phyloP scores from a whole-genome alignment of 1,140 invertebrate genomes.

The Lordiphosa mommai region DNA sequence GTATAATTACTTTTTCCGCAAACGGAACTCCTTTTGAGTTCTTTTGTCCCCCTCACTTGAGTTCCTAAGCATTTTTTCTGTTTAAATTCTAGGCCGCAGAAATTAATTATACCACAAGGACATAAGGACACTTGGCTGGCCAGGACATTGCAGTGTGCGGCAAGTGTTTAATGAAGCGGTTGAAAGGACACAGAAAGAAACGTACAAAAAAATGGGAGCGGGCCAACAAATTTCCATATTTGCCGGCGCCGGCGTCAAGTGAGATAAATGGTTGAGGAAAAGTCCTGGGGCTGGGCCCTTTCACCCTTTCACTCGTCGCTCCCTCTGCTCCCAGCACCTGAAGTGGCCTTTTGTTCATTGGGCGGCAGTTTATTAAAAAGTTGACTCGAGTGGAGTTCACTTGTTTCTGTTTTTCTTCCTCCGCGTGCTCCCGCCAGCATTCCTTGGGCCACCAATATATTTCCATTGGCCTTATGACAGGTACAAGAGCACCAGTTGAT shows the following conservation, averaged over 20 bases:
- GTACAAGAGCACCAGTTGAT: slow-evolving; percentile 63
- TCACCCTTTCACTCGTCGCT: background rate
- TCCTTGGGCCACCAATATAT: slow-evolving; percentile 22
- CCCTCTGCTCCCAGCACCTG: slow-evolving; percentile 20
- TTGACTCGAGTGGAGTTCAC: slow-evolving; percentile 8
- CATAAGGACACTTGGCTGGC: slow-evolving; percentile 47
- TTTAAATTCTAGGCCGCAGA: slow-evolving; percentile 47
- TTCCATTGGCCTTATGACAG: slow-evolving; percentile 71
- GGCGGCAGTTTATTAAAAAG: slow-evolving; percentile 29
- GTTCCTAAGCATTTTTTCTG: slow-evolving; percentile 35
- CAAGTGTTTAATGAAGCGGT: slow-evolving; percentile 70
- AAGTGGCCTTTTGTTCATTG: slow-evolving; percentile 37
- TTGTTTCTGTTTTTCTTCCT: slow-evolving; percentile 12
- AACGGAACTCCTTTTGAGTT: slow-evolving; percentile 5
- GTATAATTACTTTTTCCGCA: slow-evolving; percentile 32
- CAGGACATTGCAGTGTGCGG: slow-evolving; percentile 35
- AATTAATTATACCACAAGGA: slow-evolving; percentile 64
- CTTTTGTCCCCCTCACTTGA: background rate
- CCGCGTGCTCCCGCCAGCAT: background rate
- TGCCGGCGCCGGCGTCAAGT: slow-evolving; percentile 41
- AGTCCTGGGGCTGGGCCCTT: slow-evolving; percentile 27
- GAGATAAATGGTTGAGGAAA: slow-evolving; percentile 56
- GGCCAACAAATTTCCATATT: slow-evolving; percentile 58
- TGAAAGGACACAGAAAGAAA: slow-evolving; percentile 18
- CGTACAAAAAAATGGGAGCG: slow-evolving; percentile 21